A percentile compares a stretch with the other conserved stretches of the same genome.
Evolutionary conservation across 2,113 vertebrate genomes (phyloP).

Genomic region (Pteropus alecto): DNA sequence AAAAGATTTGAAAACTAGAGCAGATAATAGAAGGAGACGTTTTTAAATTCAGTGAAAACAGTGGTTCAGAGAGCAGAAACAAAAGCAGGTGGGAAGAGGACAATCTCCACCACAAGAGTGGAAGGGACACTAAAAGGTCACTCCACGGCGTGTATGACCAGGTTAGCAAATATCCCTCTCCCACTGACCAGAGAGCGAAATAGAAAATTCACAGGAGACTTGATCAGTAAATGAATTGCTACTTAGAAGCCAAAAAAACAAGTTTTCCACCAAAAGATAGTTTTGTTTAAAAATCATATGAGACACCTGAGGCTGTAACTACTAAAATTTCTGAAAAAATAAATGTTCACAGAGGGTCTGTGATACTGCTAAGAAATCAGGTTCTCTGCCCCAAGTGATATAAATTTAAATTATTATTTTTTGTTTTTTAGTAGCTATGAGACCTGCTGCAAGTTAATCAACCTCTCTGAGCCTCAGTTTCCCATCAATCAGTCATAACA

Average conservation of each 20-base stretch:
- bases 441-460: not conserved
- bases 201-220: conserved; percentile 49
- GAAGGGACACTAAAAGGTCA: conserved; percentile 29
- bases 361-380: not conserved
- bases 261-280: not conserved
- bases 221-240: conserved; percentile 20
- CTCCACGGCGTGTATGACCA: not conserved
- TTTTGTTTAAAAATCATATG: conserved; percentile 9
- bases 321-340: conserved; percentile 7
- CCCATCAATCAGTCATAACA: not conserved
- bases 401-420: not conserved
- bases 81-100: conserved; percentile 12
- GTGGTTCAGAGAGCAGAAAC: conserved; percentile 43
- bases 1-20: not conserved
- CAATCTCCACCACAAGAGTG: not conserved
- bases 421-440: not conserved
- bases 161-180: conserved; percentile 15
- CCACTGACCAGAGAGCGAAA: conserved; percentile 6
- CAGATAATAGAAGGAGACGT: conserved; percentile 31
- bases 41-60: conserved; percentile 70
- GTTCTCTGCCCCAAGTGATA: not conserved
- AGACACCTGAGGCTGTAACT: not conserved
- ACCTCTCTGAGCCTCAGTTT: not conserved
- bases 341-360: not conserved
- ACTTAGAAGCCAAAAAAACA: not conserved